phyloP scores from a whole-genome alignment of 2,113 vertebrate genomes.

The Sula dactylatra region DNA sequence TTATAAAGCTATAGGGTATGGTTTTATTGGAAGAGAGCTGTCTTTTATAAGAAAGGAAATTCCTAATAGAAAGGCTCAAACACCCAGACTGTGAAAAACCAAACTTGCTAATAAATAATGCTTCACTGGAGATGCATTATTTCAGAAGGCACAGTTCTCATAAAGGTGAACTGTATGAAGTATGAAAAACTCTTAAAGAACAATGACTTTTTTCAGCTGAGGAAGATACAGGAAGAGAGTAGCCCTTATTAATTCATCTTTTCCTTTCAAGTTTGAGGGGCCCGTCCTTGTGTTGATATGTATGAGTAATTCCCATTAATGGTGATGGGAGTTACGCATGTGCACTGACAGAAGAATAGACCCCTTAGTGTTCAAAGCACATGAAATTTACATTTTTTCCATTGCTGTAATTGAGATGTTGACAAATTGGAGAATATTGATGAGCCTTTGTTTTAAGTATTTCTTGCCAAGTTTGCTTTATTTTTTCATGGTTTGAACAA shows the following conservation, averaged over 20 bases:
- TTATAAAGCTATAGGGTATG: background rate
- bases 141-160: slow-evolving; percentile 47
- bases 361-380: slow-evolving; percentile 78
- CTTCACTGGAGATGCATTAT: slow-evolving; percentile 58
- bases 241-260: slow-evolving; percentile 69
- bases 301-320: slow-evolving; percentile 79
- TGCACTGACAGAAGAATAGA: slow-evolving; percentile 78
- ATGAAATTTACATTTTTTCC: slow-evolving; percentile 81
- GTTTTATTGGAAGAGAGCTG: slow-evolving; percentile 47
- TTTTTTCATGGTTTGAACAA: slow-evolving; percentile 80
- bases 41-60: slow-evolving; percentile 24
- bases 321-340: slow-evolving; percentile 76
- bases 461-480: slow-evolving; percentile 81
- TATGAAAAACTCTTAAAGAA: slow-evolving; percentile 70
- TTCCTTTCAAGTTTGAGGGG: slow-evolving; percentile 70
- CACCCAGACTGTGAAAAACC: slow-evolving; percentile 45
- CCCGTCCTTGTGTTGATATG: slow-evolving; percentile 73
- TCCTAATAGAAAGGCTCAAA: slow-evolving; percentile 20
- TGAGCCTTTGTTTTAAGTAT: slow-evolving; percentile 82
- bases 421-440: slow-evolving; percentile 83
- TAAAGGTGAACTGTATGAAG: slow-evolving; percentile 67
- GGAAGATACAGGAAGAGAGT: slow-evolving; percentile 65
- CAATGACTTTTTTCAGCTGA: slow-evolving; percentile 69
- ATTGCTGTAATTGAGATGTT: slow-evolving; percentile 83
- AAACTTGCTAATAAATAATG: slow-evolving; percentile 64